phyloP scores from a whole-genome alignment of 2,113 vertebrate species.

The Pipra filicauda region DNA sequence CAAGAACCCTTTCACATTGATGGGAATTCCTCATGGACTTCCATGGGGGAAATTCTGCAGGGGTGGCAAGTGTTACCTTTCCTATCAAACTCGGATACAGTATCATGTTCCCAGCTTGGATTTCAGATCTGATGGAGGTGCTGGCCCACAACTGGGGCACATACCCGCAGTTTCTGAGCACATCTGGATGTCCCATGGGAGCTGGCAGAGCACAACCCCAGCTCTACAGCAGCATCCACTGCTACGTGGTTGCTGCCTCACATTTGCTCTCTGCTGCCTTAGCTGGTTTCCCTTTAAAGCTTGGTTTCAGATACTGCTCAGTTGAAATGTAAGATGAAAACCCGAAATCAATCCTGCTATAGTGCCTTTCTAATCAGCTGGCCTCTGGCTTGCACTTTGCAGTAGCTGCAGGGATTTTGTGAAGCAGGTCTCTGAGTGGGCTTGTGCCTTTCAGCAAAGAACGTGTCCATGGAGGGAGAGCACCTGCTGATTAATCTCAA shows the following conservation, averaged over 20 bases:
- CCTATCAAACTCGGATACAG: not conserved
- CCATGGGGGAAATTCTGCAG: not conserved
- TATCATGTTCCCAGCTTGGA: not conserved
- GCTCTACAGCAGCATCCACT: not conserved
- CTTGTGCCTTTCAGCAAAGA: not conserved
- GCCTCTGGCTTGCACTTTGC: not conserved
- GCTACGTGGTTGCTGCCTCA: accelerated
- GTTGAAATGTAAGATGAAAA: not conserved
- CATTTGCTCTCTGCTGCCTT: not conserved
- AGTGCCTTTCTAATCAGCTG: not conserved
- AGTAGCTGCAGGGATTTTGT: not conserved
- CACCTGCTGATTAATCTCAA: conserved; percentile 19
- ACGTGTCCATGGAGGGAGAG: not conserved
- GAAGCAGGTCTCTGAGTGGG: not conserved
- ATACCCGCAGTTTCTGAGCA: not conserved
- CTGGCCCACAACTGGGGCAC: not conserved
- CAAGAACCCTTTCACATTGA: not conserved
- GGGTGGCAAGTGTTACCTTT: not conserved
- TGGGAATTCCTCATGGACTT: not conserved
- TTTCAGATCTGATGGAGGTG: not conserved
- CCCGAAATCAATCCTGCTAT: not conserved
- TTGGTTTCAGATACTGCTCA: not conserved
- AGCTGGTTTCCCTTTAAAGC: not conserved
- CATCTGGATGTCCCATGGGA: not conserved
- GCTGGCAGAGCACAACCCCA: not conserved